Percentiles rank a stretch among this genome's conserved stretches.
Evolutionary conservation across 2,888 invertebrate genomes (phyloP).

Genomic region (Cryptocheilus praepositus): DNA sequence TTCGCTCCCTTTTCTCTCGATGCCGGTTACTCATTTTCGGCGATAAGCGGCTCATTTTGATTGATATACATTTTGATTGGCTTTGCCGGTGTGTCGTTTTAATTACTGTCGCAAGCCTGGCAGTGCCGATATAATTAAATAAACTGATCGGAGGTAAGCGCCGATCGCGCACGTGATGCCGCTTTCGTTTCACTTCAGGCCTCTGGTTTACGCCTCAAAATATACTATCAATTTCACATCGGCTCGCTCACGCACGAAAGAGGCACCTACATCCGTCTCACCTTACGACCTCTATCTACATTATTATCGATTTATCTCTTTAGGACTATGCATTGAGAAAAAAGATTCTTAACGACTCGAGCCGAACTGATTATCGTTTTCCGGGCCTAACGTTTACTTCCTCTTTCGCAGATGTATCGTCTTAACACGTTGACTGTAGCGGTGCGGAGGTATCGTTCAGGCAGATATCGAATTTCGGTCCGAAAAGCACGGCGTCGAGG

Average conservation of each 20-base stretch:
- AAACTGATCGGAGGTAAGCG: conserved; percentile 35
- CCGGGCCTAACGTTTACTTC: background rate
- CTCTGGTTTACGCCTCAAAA: no score
- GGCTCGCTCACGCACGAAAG: conserved; percentile 13
- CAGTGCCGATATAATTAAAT: conserved; percentile 67
- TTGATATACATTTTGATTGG: background rate
- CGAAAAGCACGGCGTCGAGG: no score
- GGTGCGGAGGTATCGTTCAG: no score
- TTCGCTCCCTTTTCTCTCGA: background rate
- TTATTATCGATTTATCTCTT: conserved; percentile 30
- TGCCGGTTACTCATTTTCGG: conserved; percentile 4
- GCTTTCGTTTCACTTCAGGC: no score
- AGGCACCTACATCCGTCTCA: conserved; percentile 9
- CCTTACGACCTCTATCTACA: conserved; percentile 35
- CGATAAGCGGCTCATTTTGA: background rate
- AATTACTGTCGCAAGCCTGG: conserved; percentile 64
- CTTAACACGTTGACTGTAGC: no score
- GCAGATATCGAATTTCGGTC: no score
- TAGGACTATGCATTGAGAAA: conserved; percentile 8
- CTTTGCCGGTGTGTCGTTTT: conserved; percentile 34
- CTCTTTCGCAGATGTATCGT: background rate
- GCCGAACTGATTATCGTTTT: conserved; percentile 1
- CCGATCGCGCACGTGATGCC: conserved; percentile 13
- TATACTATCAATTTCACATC: conserved; percentile 7
- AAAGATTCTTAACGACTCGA: conserved; percentile 14